Evolutionary conservation across 2,797 vertebrate genomes (phyloP).

Genomic region (Sebastes glaucus): DNA sequence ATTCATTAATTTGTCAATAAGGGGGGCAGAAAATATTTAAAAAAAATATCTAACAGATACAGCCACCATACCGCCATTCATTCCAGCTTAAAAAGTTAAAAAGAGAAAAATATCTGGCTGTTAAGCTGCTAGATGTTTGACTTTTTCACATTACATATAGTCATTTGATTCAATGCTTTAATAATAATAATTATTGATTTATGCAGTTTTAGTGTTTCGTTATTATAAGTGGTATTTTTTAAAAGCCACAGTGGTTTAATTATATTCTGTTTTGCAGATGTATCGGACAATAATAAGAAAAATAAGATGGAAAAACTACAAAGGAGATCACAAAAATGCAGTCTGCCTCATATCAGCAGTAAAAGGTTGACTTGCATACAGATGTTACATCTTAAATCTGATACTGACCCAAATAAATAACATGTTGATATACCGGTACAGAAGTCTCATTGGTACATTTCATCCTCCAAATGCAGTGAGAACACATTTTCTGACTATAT

Average conservation of each 20-base stretch:
- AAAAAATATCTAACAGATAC: neutral
- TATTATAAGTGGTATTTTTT: neutral
- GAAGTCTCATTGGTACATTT: too few species aligned
- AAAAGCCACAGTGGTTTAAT: neutral
- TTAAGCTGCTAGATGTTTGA: neutral
- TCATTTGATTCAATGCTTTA: neutral
- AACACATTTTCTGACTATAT: neutral
- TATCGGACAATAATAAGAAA: neutral
- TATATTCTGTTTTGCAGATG: neutral
- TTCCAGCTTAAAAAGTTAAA: neutral
- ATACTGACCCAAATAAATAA: too few species aligned
- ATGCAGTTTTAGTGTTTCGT: neutral
- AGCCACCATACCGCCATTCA: neutral
- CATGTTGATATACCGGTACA: too few species aligned
- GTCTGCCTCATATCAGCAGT: neutral
- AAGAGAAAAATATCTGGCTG: neutral
- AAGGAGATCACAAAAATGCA: neutral
- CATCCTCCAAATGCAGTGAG: neutral
- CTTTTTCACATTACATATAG: neutral
- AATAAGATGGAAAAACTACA: neutral
- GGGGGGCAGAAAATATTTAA: too few species aligned
- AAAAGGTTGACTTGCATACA: neutral
- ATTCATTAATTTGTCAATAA: neutral
- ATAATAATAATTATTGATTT: neutral
- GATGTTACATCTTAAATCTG: neutral